phyloP scores from a whole-genome alignment of 2,888 invertebrate species.

The Sepiola atlantica region DNA sequence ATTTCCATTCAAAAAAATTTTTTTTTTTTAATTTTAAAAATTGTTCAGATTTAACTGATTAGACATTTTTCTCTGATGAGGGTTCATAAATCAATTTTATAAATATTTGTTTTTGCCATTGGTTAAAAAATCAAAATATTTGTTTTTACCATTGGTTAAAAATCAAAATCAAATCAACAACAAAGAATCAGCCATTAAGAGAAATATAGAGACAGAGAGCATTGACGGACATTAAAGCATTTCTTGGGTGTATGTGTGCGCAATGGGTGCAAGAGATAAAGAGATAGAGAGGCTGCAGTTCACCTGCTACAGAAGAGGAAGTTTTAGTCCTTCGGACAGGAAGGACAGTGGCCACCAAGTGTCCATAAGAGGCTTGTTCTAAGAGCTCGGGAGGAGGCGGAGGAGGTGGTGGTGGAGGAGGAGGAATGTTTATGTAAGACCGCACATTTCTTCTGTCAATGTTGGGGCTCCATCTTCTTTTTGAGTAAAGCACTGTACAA shows the following conservation, averaged over 20 bases:
- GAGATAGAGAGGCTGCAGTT: conserved; percentile 40
- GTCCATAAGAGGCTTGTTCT: conserved; percentile 33
- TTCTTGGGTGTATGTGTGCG: not conserved
- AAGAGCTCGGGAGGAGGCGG: conserved; percentile 33
- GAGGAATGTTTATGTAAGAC: conserved; percentile 41
- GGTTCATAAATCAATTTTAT: no score
- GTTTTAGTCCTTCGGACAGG: conserved; percentile 41
- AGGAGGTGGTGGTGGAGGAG: conserved; percentile 8
- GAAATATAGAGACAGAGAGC: not conserved
- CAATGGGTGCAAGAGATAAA: conserved; percentile 23
- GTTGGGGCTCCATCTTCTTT: conserved; percentile 44
- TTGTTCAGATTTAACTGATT: no score
- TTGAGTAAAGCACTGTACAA: conserved; percentile 40
- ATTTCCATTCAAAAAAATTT: no score
- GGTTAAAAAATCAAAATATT: no score
- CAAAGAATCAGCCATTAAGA: not conserved
- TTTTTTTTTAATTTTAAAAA: no score
- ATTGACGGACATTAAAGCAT: not conserved
- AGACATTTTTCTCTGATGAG: no score
- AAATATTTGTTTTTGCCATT: no score
- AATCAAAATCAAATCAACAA: not conserved
- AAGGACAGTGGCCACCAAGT: conserved; percentile 40
- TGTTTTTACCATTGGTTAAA: no score
- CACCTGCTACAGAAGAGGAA: conserved; percentile 34
- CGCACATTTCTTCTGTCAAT: conserved; percentile 41